phyloP scores from a whole-genome alignment of 2,113 vertebrate species.

The Oriolus oriolus region DNA sequence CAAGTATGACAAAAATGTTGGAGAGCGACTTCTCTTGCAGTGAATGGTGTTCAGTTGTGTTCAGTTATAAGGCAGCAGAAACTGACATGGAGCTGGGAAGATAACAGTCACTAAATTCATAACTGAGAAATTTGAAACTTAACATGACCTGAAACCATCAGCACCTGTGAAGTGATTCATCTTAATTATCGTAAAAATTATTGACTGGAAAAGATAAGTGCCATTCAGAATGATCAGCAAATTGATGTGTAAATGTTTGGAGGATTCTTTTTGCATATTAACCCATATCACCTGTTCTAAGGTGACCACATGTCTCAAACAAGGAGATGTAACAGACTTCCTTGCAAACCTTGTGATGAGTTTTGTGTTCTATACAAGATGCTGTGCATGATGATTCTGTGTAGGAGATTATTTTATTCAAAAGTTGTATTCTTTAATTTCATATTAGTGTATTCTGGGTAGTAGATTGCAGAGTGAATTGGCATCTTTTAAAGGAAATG shows the following conservation, averaged over 20 bases:
- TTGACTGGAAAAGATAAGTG: neutral
- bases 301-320: neutral
- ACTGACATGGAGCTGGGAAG: neutral
- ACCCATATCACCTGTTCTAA: neutral
- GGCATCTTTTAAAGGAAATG: neutral
- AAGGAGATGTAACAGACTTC: neutral
- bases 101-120: neutral
- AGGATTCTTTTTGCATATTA: neutral
- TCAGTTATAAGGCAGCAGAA: neutral
- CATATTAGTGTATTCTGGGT: neutral
- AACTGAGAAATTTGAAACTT: neutral
- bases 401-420: neutral
- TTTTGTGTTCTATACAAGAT: neutral
- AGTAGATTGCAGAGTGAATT: neutral
- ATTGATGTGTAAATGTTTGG: neutral
- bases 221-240: neutral
- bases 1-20: conserved; percentile 6
- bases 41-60: neutral
- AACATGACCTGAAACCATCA: neutral
- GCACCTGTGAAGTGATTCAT: neutral
- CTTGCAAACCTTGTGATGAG: neutral
- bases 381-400: neutral
- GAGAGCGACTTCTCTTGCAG: neutral
- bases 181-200: neutral
- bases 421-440: neutral